Conservation (phyloP, 2,113 vertebrate genomes). For the Tringa solitaria region DNA sequence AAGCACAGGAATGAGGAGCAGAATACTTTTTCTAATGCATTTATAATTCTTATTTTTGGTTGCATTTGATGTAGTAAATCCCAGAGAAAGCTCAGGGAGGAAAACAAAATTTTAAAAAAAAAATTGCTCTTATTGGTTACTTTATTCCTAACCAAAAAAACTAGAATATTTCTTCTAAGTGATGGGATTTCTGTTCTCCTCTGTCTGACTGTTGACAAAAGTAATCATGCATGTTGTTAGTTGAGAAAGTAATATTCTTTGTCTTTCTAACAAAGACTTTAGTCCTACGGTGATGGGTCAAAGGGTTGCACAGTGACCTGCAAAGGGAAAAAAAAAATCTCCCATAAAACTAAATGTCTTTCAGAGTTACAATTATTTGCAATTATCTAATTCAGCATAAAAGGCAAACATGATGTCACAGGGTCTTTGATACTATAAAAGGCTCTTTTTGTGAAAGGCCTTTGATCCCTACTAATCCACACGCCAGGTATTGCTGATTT, state of each 20-base stretch:
- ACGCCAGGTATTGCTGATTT: constrained; percentile 56
- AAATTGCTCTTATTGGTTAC: neutral
- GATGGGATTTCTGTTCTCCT: neutral
- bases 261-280: constrained; percentile 27
- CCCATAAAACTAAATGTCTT: constrained; percentile 24
- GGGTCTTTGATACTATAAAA: constrained; percentile 50
- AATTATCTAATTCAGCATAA: constrained; percentile 64
- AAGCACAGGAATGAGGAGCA: neutral
- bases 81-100: neutral
- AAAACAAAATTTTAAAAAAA: neutral
- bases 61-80: neutral
- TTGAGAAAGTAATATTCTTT: constrained; percentile 15
- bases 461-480: constrained; percentile 58
- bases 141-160: neutral
- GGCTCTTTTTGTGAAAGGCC: constrained; percentile 19
- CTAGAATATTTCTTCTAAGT: neutral
- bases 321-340: neutral
- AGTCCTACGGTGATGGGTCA: constrained; percentile 17
- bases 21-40: neutral
- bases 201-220: neutral
- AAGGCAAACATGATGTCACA: constrained; percentile 50
- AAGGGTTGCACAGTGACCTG: constrained; percentile 43
- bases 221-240: neutral
- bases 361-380: constrained; percentile 49
- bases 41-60: neutral